Conservation (phyloP, 2,113 vertebrate genomes). For the Chionomys nivalis region DNA sequence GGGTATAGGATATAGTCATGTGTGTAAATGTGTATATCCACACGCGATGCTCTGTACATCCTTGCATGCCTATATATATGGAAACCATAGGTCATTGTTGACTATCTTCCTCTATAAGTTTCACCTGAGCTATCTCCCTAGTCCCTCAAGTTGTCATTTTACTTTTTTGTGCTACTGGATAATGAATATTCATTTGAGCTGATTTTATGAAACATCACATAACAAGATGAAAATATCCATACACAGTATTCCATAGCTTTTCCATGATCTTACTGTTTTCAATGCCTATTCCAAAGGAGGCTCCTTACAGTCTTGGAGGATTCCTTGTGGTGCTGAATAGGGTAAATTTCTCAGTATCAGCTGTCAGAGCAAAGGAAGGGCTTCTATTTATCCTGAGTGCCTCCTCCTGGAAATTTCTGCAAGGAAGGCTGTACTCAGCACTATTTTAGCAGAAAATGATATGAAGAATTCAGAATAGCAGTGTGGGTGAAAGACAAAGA, state of each 20-base stretch:
- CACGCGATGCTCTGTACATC: background rate
- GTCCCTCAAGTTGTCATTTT: background rate
- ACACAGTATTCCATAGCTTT: background rate
- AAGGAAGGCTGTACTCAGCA: background rate
- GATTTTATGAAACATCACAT: background rate
- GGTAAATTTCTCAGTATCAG: background rate
- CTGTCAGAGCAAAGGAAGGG: background rate
- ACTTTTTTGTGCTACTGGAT: background rate
- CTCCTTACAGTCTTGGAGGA: background rate
- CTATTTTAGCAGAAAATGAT: background rate
- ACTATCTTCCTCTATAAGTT: too few relatives aligned
- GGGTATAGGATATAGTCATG: too few relatives aligned
- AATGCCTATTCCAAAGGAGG: background rate
- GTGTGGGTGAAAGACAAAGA: background rate
- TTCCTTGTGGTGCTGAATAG: background rate
- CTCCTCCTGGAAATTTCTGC: background rate
- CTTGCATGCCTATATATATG: background rate
- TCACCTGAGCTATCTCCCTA: background rate
- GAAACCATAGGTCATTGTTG: background rate
- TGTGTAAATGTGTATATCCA: background rate
- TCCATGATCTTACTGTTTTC: background rate
- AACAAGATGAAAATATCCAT: background rate
- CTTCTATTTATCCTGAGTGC: background rate
- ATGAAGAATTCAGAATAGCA: background rate
- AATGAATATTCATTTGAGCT: slow-evolving; percentile 18